A percentile compares a stretch with the other conserved stretches of the same genome.
Evolutionary conservation across 2,888 invertebrate genomes (phyloP).

Genomic region (Diogma glabrata): DNA sequence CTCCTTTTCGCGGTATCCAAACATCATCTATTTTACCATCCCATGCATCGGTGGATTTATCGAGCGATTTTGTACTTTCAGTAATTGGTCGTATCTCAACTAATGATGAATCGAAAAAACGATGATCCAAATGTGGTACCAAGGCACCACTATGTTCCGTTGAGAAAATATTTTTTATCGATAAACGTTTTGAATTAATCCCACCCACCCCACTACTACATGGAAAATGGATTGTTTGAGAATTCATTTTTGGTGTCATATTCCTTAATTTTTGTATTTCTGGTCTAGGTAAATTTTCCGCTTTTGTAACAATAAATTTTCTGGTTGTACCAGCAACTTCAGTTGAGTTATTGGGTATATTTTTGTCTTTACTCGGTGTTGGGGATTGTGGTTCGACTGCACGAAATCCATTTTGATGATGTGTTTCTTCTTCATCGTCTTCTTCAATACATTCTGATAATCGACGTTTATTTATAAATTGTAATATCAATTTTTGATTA

Average conservation of each 20-base stretch:
- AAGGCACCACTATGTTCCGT: constrained; percentile 22
- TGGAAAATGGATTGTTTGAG: constrained; percentile 58
- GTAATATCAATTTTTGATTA: constrained; percentile 4
- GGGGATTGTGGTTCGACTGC: too few relatives aligned
- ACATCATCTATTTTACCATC: constrained; percentile 17
- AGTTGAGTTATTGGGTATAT: constrained; percentile 10
- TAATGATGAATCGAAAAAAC: constrained; percentile 71
- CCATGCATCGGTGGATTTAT: constrained; percentile 18
- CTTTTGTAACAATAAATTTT: constrained; percentile 35
- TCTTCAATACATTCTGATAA: constrained; percentile 75
- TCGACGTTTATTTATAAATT: constrained; percentile 49
- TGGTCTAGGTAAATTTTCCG: constrained; percentile 17
- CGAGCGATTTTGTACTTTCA: constrained; percentile 28
- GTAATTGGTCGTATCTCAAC: constrained; percentile 60
- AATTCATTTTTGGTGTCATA: constrained; percentile 30
- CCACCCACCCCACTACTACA: constrained; percentile 45
- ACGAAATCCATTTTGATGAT: constrained; percentile 7
- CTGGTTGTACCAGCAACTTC: constrained; percentile 36
- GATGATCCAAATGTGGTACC: constrained; percentile 60
- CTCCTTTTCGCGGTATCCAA: constrained; percentile 19
- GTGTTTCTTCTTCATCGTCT: constrained; percentile 57
- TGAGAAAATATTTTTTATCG: constrained; percentile 47
- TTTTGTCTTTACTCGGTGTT: not conserved
- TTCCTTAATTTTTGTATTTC: constrained; percentile 30
- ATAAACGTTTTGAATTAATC: constrained; percentile 43